Evolutionary conservation across 2,888 invertebrate genomes (phyloP).

Genomic region (Myathropa florea): DNA sequence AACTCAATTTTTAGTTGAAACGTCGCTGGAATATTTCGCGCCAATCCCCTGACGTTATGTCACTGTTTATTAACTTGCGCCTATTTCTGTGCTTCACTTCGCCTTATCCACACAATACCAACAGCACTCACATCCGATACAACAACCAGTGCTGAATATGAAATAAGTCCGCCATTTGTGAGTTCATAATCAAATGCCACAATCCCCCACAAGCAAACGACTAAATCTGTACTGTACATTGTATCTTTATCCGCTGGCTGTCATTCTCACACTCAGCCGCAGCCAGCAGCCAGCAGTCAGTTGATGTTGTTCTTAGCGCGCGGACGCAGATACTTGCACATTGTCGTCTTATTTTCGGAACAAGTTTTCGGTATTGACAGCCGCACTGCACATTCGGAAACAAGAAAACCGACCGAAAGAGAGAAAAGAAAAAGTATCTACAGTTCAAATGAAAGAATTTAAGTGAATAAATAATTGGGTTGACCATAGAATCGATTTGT

Average conservation of each 20-base stretch:
- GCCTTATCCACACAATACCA: not conserved
- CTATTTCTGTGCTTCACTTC: not conserved
- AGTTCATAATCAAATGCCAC: constrained; percentile 6
- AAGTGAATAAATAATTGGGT: constrained; percentile 32
- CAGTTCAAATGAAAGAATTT: constrained; percentile 16
- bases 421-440: constrained; percentile 21
- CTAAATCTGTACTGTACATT: not conserved
- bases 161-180: not conserved
- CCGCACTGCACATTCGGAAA: constrained; percentile 4
- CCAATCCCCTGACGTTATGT: too few species aligned
- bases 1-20: too few species aligned
- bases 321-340: constrained; percentile 46
- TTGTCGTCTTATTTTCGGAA: constrained; percentile 53
- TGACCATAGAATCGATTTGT: constrained; percentile 49
- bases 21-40: too few species aligned
- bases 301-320: constrained; percentile 57
- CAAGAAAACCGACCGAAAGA: constrained; percentile 32
- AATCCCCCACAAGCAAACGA: not conserved
- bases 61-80: not conserved
- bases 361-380: constrained; percentile 51
- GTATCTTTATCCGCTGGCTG: constrained; percentile 51
- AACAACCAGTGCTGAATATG: constrained; percentile 21
- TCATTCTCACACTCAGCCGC: constrained; percentile 32
- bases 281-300: constrained; percentile 36
- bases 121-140: not conserved